phyloP scores from a whole-genome alignment of 2,113 vertebrate species.

The Nettapus auritus region DNA sequence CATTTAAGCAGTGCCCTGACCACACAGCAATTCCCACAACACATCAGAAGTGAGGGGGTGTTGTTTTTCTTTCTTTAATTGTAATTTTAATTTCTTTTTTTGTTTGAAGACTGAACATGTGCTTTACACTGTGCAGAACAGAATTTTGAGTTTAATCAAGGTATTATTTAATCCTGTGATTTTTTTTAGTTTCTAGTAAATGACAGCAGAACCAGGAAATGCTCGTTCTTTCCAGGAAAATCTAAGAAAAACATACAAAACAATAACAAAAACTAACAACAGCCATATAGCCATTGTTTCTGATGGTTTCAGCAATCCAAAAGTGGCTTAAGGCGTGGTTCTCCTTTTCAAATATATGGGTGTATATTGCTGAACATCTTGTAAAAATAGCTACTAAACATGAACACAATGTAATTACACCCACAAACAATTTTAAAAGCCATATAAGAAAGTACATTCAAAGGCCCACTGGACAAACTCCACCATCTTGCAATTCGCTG shows the following conservation, averaged over 20 bases:
- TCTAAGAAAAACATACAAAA: background rate
- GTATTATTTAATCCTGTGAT: background rate
- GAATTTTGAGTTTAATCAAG: background rate
- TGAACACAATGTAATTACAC: background rate
- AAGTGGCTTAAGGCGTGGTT: background rate
- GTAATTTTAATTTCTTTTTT: too few relatives aligned
- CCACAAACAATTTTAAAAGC: background rate
- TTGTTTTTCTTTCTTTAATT: background rate
- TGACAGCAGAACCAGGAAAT: background rate
- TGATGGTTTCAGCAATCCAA: background rate
- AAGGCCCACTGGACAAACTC: background rate
- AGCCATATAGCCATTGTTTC: background rate
- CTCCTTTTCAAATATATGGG: background rate
- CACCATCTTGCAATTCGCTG: background rate
- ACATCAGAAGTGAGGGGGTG: background rate
- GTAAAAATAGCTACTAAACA: background rate
- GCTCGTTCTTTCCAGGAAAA: background rate
- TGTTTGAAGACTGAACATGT: background rate
- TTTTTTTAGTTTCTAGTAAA: background rate
- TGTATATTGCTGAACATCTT: background rate
- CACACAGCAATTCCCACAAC: constrained; percentile 4
- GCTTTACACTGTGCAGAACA: background rate
- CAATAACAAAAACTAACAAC: too few relatives aligned
- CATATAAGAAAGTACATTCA: background rate
- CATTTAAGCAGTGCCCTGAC: constrained; percentile 46